A percentile compares a stretch with the other conserved stretches of the same genome.
These are phyloP conservation scores for Dasysyrphus tricinctus DNA, from an alignment of 2,888 invertebrate species.

Conservation along the genomic window DNA sequence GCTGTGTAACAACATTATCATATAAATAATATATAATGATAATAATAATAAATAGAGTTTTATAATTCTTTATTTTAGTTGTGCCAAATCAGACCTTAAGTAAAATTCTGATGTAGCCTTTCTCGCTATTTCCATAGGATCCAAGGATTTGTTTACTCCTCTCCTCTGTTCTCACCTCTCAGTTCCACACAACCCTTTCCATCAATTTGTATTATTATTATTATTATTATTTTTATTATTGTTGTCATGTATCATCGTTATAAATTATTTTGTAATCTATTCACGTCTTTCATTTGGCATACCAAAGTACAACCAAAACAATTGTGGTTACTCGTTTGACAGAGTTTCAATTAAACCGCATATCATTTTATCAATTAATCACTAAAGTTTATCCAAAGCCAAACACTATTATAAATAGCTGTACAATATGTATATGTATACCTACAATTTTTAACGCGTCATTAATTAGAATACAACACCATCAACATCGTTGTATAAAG, in stretches of 20 bases:
- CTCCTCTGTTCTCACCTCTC: too few species aligned
- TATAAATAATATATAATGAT: too few species aligned
- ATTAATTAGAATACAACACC: conserved; percentile 61
- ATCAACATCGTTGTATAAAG: background rate
- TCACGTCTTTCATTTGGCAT: conserved; percentile 3
- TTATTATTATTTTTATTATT: background rate
- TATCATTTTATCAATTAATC: conserved; percentile 65
- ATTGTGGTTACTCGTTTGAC: conserved; percentile 17
- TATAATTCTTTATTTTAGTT: too few species aligned
- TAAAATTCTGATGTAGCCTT: too few species aligned
- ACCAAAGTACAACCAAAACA: conserved; percentile 17
- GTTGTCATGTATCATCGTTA: background rate
- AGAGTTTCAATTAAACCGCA: conserved; percentile 37
- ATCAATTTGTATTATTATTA: background rate
- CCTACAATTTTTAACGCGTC: conserved; percentile 37
- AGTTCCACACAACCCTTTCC: background rate
- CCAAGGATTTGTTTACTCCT: too few species aligned
- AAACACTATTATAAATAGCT: conserved; percentile 21
- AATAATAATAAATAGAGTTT: too few species aligned
- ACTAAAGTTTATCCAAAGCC: conserved; percentile 28
- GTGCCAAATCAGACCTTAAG: too few species aligned
- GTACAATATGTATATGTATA: background rate
- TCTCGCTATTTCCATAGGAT: too few species aligned
- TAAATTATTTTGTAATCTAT: conserved; percentile 14
- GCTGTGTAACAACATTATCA: too few species aligned